Percentiles rank a stretch among this genome's conserved stretches.
These are phyloP conservation scores for Atherinosoma microstoma DNA, from an alignment of 2,797 vertebrate species.

Conservation along the genomic window DNA sequence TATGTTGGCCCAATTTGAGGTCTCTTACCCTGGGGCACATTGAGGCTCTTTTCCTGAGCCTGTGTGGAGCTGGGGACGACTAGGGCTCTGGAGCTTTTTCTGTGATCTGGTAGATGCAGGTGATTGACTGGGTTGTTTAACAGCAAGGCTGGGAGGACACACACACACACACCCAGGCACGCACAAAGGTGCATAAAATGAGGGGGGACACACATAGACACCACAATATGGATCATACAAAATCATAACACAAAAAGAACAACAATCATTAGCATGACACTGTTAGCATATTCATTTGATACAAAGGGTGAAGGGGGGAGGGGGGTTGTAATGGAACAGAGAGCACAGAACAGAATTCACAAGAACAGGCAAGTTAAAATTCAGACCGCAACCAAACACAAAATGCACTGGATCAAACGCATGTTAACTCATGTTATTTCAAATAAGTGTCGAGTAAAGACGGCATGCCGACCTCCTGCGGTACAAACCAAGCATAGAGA, in stretches of 20 bases:
- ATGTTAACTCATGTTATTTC: slow-evolving; percentile 69
- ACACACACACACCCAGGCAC: slow-evolving; percentile 53
- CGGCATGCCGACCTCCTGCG: slow-evolving; percentile 68
- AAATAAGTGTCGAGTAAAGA: slow-evolving; percentile 65
- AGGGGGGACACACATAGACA: slow-evolving; percentile 44
- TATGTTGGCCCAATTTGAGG: slow-evolving; percentile 51
- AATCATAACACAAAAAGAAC: slow-evolving; percentile 50
- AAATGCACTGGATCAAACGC: slow-evolving; percentile 55
- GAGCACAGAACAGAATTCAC: slow-evolving; percentile 48
- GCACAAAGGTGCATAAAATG: slow-evolving; percentile 44
- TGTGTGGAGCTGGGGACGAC: slow-evolving; percentile 82
- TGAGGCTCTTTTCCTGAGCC: slow-evolving; percentile 90
- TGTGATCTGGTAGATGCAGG: slow-evolving; percentile 93
- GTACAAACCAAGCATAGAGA: slow-evolving; percentile 58
- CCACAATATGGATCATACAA: slow-evolving; percentile 44
- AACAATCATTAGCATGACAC: slow-evolving; percentile 59
- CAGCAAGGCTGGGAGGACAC: slow-evolving; percentile 87
- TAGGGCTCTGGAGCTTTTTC: slow-evolving; percentile 82
- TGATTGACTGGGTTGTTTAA: slow-evolving; percentile 96
- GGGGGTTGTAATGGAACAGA: slow-evolving; percentile 42
- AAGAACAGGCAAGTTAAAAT: slow-evolving; percentile 75
- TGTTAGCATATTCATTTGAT: slow-evolving; percentile 67
- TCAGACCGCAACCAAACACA: slow-evolving; percentile 51
- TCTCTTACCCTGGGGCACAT: slow-evolving; percentile 88
- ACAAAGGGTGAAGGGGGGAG: slow-evolving; percentile 18